phyloP scores from a whole-genome alignment of 2,797 vertebrate species.

The Coccyzus lansbergi region DNA sequence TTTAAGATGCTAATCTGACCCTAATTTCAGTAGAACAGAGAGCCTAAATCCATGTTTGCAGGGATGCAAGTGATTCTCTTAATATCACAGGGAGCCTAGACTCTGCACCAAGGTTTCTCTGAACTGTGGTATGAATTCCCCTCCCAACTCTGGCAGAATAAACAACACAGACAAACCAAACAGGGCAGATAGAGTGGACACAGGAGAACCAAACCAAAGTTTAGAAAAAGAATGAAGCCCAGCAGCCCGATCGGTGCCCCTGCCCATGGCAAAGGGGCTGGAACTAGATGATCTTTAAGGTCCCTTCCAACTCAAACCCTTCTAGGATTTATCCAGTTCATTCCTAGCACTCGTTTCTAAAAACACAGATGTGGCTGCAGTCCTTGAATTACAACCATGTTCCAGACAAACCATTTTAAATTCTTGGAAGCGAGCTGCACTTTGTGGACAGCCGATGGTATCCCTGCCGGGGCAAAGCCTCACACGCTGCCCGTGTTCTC shows the following conservation, averaged over 20 bases:
- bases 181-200: not conserved
- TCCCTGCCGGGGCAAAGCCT: not conserved
- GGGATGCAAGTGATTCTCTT: not conserved
- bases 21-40: not conserved
- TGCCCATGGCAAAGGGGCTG: no score
- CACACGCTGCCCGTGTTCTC: not conserved
- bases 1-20: not conserved
- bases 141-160: not conserved
- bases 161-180: not conserved
- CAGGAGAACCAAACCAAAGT: not conserved
- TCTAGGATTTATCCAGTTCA: not conserved
- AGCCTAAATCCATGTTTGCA: not conserved
- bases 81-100: accelerated
- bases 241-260: no score
- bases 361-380: accelerated
- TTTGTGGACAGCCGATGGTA: not conserved
- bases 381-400: not conserved
- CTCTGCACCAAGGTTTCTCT: not conserved
- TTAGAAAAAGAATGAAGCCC: not conserved
- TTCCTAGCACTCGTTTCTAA: accelerated
- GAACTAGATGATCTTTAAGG: no score
- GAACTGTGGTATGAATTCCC: not conserved
- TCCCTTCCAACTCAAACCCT: no score
- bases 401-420: not conserved
- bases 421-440: not conserved